Conservation (phyloP, 2,113 vertebrate genomes). For the Centrocercus urophasianus region DNA sequence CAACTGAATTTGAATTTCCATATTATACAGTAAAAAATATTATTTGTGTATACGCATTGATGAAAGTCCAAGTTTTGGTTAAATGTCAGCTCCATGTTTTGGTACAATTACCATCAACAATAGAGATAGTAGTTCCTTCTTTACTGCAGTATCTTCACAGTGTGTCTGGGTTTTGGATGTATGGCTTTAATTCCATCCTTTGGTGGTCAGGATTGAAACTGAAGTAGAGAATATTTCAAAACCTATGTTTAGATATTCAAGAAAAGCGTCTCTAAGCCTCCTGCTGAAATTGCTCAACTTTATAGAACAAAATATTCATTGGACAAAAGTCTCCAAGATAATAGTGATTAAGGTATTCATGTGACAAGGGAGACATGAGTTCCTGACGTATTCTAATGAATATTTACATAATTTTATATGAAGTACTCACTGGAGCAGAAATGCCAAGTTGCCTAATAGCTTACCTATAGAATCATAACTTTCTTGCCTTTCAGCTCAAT, state of each 20-base stretch:
- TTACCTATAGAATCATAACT: conserved; percentile 66
- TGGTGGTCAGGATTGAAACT: not conserved
- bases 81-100: not conserved
- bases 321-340: conserved; percentile 57
- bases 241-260: not conserved
- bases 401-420: conserved; percentile 67
- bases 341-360: conserved; percentile 47
- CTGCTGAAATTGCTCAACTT: conserved; percentile 27
- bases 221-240: not conserved
- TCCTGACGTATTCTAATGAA: conserved; percentile 55
- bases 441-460: conserved; percentile 48
- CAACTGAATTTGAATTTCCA: not conserved
- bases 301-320: conserved; percentile 53
- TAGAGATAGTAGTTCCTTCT: not conserved
- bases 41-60: not conserved
- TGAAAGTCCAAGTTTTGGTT: not conserved
- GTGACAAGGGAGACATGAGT: not conserved
- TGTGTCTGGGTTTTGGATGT: not conserved
- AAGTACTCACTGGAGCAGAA: conserved; percentile 59
- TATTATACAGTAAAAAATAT: not conserved
- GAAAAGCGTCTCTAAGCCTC: not conserved
- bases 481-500: conserved; percentile 44
- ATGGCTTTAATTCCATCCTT: not conserved
- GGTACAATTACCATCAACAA: rapidly evolving
- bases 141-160: not conserved